Evolutionary conservation across 2,797 vertebrate species (phyloP), one percentile per base, ranked within the genome.

Genomic region (Sebastes variabilis): DNA sequence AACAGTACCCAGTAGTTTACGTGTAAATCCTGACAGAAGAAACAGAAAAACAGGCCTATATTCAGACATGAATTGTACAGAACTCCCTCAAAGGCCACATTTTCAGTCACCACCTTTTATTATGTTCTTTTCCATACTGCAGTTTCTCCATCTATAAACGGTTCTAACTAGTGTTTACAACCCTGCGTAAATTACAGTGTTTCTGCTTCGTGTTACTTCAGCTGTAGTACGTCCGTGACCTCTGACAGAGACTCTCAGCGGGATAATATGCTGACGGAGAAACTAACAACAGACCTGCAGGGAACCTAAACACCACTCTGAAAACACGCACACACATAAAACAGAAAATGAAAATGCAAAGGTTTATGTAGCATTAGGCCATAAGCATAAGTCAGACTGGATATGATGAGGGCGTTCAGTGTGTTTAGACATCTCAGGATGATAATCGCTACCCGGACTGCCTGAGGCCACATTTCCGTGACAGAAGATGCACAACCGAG

Each of bases 91-190:
- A 52, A 74, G 49, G 77, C 49, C 67, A 80, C 70, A 74, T 87
- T 85, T 87, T 84, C 71, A 77, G 18, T 36, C 72, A 69, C 80
- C 84, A 87, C 87, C 86, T 86, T 90, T 80, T 85, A 92, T 89
- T 87, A 88, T 88, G 79, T 89, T 87, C 83, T 87, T 78, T 75
- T 87, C 68, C 75, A 77, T 72, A 24, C 79, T 71, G 81, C 78
- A 77, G 72, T 68, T 88, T 86, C 84, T 80, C 77, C 20, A 62
- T 88, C 91, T 92, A 91, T 91, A 93, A 93, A 93, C 89, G 89
- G 82, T 30, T 84, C 75, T 87, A 92, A 93, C 80, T 88, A 74
- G 83, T 90, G 86, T 93, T 93, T 93, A 91, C 87, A 89, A 82
- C 80, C 60, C 85, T 52, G 18, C 8, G 61, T 72, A 92, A 93